A percentile compares a stretch with the other conserved stretches of the same genome.
These are phyloP conservation scores for Oxyteleia sp. DNA, from an alignment of 2,888 invertebrate genomes.

Conservation along the genomic window DNA sequence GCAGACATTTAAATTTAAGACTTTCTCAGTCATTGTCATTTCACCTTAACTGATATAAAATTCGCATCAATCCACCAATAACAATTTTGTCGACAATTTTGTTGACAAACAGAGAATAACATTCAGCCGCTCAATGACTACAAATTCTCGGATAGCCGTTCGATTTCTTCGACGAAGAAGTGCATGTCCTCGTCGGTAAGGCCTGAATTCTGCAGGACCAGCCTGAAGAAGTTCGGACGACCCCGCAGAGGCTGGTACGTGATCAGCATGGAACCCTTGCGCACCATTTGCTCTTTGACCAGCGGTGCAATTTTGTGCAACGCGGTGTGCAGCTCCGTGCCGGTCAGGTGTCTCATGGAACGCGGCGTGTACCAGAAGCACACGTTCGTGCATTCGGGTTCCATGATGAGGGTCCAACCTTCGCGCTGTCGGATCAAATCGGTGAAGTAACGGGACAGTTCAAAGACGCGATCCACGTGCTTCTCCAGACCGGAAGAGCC, in stretches of 20 bases:
- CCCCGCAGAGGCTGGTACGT: conserved; percentile 97
- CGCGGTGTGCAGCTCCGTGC: conserved; percentile 87
- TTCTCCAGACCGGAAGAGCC: conserved; percentile 93
- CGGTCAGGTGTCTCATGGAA: conserved; percentile 89
- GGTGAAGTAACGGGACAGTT: conserved; percentile 92
- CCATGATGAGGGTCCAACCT: conserved; percentile 92
- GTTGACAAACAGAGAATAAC: background rate
- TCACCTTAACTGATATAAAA: no score
- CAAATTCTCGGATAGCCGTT: conserved; percentile 93
- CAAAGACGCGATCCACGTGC: conserved; percentile 93
- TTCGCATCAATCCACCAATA: no score
- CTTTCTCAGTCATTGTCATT: no score
- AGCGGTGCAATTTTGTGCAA: conserved; percentile 95
- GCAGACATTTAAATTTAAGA: no score
- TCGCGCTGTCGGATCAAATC: conserved; percentile 90
- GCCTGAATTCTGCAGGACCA: conserved; percentile 97
- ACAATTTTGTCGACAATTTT: background rate
- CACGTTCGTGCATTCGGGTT: conserved; percentile 97
- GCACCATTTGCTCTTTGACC: conserved; percentile 98
- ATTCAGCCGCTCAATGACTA: conserved; percentile 79
- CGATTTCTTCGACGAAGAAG: conserved; percentile 95
- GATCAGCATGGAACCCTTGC: conserved; percentile 97
- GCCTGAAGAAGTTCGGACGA: conserved; percentile 97
- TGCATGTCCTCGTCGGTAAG: conserved; percentile 94
- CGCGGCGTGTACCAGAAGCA: conserved; percentile 98